Base-by-base conservation (phyloP, 2,113 vertebrate genomes). In the Tachuris rubrigastra region DNA sequence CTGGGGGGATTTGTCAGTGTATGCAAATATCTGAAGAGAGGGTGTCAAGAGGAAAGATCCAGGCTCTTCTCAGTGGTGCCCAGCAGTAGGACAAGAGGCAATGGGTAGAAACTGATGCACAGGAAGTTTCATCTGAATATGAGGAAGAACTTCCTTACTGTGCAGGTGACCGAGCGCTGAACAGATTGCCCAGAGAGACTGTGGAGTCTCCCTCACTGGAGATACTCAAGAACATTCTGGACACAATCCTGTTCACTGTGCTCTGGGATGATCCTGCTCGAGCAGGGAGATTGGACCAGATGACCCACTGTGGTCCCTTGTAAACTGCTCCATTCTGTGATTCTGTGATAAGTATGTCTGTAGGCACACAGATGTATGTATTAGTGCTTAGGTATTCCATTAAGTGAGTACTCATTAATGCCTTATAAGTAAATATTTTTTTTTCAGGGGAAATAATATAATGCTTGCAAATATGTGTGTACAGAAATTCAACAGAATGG, bases 41-140 rank as follows among this genome's bases (percentile, higher is more conserved):
- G 7, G 10, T 21, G 12, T 2, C 0, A 21, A 23, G 49, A 8
- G 30, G n/a, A 41, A 5, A 3, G 56, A 63, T 1, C 3, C 66
- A 72, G 56, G n/a, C 30, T 25, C 19, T 79, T 31, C 42, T 65
- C 31, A 14, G 30, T 49, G 75, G 2, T 72, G 30, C 41, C 16
- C 13, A 11, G 6, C 21, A 56, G 1, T 7, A 18, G 49, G 3
- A 41, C 14, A 31, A 0, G 7, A 56, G 41, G 7, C 20, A 49
- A 6, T 0, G 2, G 13, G 35, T 17, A 80, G 58, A 65, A 72
- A 65, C 3, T 2, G 4, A 58, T 56, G 42, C 25, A 73, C 30
- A 22, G 42, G 2, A 37, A 66, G 7, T 44, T 50, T 27, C 22
- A 16, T 37, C 44, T 58, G 59, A 33, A 35, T 6, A 44, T 7